Evolutionary conservation across 2,113 vertebrate species (phyloP).

Genomic region (Brevimyrus niger): DNA sequence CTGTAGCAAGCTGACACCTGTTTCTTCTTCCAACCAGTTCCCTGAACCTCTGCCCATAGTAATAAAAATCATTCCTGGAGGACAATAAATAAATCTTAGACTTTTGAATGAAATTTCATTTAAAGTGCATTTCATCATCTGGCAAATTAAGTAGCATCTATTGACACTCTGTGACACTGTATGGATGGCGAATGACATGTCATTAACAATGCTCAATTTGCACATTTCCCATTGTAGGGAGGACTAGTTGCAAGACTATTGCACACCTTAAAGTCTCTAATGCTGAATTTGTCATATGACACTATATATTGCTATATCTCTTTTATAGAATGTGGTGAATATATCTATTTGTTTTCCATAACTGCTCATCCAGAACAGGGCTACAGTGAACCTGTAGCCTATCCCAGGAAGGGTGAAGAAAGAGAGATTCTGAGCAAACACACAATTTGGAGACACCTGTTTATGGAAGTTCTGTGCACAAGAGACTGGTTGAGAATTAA

Average conservation of each 20-base stretch:
- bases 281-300: not conserved
- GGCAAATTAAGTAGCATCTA: not conserved
- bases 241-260: not conserved
- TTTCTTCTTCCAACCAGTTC: not conserved
- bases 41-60: not conserved
- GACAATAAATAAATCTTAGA: not conserved
- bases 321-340: not conserved
- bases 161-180: not conserved
- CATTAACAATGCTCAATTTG: not conserved
- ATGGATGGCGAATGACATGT: not conserved
- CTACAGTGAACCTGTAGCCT: not conserved
- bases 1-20: not conserved
- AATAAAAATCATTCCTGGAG: not conserved
- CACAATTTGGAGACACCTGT: not conserved
- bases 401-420: not conserved
- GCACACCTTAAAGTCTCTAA: not conserved
- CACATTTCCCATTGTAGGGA: not conserved
- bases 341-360: not conserved
- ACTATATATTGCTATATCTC: not conserved
- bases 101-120: not conserved
- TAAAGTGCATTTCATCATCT: not conserved
- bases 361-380: too few relatives aligned
- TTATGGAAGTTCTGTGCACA: not conserved
- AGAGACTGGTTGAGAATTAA: not conserved
- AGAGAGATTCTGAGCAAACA: not conserved